These are phyloP conservation scores for Philopotamus ludificatus DNA, from an alignment of 1,140 invertebrate genomes.

Conservation along the genomic window DNA sequence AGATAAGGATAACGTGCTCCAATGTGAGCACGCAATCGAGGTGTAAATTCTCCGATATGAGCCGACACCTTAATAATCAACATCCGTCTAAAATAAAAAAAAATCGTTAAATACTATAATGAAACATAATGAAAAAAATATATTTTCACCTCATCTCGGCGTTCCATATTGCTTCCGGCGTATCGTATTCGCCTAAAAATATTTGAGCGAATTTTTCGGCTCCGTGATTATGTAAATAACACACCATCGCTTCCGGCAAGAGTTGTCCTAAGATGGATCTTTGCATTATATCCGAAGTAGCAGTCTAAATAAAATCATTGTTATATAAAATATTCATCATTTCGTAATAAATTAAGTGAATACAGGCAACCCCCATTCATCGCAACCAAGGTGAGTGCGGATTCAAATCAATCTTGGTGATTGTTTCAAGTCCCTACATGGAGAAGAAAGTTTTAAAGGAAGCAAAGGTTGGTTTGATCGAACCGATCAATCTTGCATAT, in stretches of 20 bases:
- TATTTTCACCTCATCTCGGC: slow-evolving; percentile 72
- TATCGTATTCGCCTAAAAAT: slow-evolving; percentile 98
- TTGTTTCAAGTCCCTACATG: no score
- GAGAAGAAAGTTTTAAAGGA: no score
- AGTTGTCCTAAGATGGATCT: slow-evolving; percentile 88
- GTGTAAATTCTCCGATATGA: slow-evolving; percentile 96
- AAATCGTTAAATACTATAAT: no score
- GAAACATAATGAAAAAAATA: background rate
- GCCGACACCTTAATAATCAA: slow-evolving; percentile 95
- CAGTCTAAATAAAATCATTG: slow-evolving; percentile 57
- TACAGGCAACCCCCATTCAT: no score
- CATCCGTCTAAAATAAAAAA: slow-evolving; percentile 65
- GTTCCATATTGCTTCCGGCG: slow-evolving; percentile 97
- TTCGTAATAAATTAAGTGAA: no score
- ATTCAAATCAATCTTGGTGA: no score
- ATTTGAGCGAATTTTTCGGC: slow-evolving; percentile 98
- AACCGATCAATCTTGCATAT: no score
- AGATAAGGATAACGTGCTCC: slow-evolving; percentile 96
- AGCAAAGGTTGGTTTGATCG: no score
- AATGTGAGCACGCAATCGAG: slow-evolving; percentile 88
- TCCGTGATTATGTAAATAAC: slow-evolving; percentile 97
- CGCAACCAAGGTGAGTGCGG: no score
- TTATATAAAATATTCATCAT: no score
- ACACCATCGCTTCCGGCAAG: slow-evolving; percentile 98
- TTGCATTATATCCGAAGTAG: slow-evolving; percentile 77